Evolutionary conservation across 1,140 invertebrate species (phyloP), one percentile per base, ranked within the genome.

Genomic region (Dendroctonus ponderosae): DNA sequence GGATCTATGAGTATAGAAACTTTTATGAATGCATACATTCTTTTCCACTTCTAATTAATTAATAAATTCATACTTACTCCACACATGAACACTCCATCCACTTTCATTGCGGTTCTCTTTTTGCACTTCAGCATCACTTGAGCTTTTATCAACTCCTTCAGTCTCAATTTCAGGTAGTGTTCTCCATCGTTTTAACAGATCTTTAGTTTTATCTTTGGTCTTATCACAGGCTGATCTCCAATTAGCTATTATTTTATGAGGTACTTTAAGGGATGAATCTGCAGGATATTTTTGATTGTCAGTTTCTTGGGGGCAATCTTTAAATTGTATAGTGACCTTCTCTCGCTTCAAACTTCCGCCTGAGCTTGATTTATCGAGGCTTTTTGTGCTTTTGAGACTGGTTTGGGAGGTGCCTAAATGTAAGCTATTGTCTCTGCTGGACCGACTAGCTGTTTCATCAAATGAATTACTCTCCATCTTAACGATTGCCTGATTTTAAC

Each of bases 61-160:
- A 26, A 26, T 49, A 43, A 57, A 9, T 15, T 58, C 49, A 40
- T 41, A 81, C 84, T 84, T 79, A 89, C 87, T 86, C 86, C 86
- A 88, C 62, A 89, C 85, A 72, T 89, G 86, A 11, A 88, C 86
- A 74, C 87, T 88, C 87, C 86, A 88, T 42, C 84, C 83, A 63
- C 74, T 76, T 39, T 76, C 73, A 64, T 63, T 71, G 5, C 80
- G 78, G 11, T 64, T 77, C 74, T 66, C 67, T 38, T 66, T 68
- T 75, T 78, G 80, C 54, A 75, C 76, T 40, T 62, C 72, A 38
- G 75, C 77, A 40, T 72, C 72, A 44, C 76, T 74, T 38, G 72
- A 50, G 44, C 74, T 68, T 67, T 69, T 71, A 62, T 15, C 56
- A 60, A 59, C 51, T 40, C 67, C 61, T 62, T 73, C 72, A 5